Base-by-base conservation (phyloP, 2,113 vertebrate species). In the Rutilus rutilus region DNA sequence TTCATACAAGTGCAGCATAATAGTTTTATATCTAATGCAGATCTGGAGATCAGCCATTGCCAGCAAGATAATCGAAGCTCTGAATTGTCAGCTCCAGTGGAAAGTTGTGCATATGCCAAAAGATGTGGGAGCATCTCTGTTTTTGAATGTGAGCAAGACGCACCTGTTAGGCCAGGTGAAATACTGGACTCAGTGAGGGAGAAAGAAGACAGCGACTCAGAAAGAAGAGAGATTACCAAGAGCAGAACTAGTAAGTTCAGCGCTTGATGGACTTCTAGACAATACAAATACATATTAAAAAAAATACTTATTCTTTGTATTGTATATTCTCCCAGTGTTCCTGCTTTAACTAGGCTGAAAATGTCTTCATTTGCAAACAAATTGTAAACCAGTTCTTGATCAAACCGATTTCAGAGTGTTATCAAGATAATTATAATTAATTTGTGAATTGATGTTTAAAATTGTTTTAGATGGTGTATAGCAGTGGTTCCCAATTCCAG, bases 161-260 rank as follows among this genome's bases (percentile, higher is more conserved):
- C n/a, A 45, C 14, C 36, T 14, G 5, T 52, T 25, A 82, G 6
- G 21, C 27, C 60, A 6, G 30, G 36, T 76, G 23, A 54, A 64
- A 81, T 57, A 27, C 5, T 60, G 27, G 33, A 64, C 39, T 71
- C 21, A 45, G n/a, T 9, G 21, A 62, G 36, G 14, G 60, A 52
- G 69, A 67, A 23, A 50, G 77, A 42, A 23, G 67, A 69, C 84
- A 71, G 7, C 42, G 67, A 60, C 75, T 76, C 59, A 82, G 74
- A 12, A 54, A 85, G 45, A 78, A 47, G 11, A n/a, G 54, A 47
- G 42, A 27, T 52, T 36, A 21, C 47, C 21, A 4, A 27, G 59
- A 23, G 59, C 0, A 50, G 36, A 71, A 57, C 10, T 81, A 42
- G 88, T 89, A 89, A 85, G 87, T 75, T 3, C 17, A 86, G 27